Base-by-base conservation (phyloP, 2,113 vertebrate species). In the Scortum barcoo region DNA sequence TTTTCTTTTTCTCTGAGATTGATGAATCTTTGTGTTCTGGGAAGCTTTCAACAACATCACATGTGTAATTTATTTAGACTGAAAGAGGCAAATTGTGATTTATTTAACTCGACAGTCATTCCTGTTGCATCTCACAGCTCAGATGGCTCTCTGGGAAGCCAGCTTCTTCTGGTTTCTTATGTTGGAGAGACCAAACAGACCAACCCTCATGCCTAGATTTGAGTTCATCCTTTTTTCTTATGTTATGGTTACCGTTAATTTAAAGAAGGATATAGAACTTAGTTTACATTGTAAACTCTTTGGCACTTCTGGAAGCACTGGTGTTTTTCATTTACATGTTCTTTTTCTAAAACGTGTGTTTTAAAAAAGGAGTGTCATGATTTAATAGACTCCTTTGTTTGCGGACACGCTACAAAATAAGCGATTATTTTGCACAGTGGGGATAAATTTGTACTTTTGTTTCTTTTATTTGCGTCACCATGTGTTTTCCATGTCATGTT, bases 391-490 rank as follows among this genome's bases (percentile, higher is more conserved):
- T 46, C 38, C 40, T 67, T 69, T 58, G 2, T 63, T 77, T 40
- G 56, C 51, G 17, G 51, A 83, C 75, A 62, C 24, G 58, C 83
- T 74, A 50, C 78, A 86, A 62, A 84, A 63, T 33, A 20, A 53
- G 82, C 58, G n/a, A 69, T 82, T 38, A 67, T 80, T 92, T 92
- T 91, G 86, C 91, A 93, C 92, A 84, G 42, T 38, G 28, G 57
- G 79, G 53, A 54, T 5, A 44, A 2, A 56, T 83, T 85, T 62
- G 6, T 26, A 53, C 7, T 42, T 76, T 50, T 67, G 33, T 48
- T 58, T 40, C 8, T 3, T 58, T 28, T 38, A 38, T 76, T 53
- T 74, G 51, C 53, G 69, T 76, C 38, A 56, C 33, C 51, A 7
- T 74, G 26, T 68, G 7, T 71, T 26, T 76, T 30, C 51, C 3